Evolutionary conservation across 2,888 invertebrate genomes (phyloP), one percentile per base, ranked within the genome.

Genomic region (Pomacea canaliculata): DNA sequence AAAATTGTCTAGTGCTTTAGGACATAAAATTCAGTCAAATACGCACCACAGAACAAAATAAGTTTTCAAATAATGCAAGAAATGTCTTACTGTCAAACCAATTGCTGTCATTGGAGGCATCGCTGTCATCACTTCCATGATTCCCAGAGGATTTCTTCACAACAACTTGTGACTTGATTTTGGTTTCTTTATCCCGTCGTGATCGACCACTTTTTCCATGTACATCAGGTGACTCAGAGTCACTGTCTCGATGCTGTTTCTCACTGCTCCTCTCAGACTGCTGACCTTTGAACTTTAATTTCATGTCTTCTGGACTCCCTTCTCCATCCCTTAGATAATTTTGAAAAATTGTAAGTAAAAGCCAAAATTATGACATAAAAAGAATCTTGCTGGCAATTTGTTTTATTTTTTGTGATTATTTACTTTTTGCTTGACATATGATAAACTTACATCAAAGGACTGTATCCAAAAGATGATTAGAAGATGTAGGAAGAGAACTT

Each of bases 281-380:
- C 16, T 76, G 79, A 67, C 80, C 73, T 78, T 86, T 86, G n/a
- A 84, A 82, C 51, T 84, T 83, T 23, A 85, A 78, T 46, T 85
- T 79, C 19, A 85, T 79, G 69, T 86, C 85, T 60, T 87, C 86
- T 16, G 85, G 81, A 70, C 84, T 84, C 10, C 84, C 83, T 65
- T 85, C 84, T 37, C 80, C 82, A 68, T 82, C 74, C 63, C 83
- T 82, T 67, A 68, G 77, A 70, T 12, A 73, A 37, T 37, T 37
- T 51, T 7, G 69, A 56, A 56, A 56, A 56, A 8, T 56, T 56
- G 51, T 56, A 4, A 56, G 51, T 7, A 37, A 37, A 56, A 13
- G 51, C 51, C 8, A 16, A 16, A 56, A 10, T 16, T 16, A 56
- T 56, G 16, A 1, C 51, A 56, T 16, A 56, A 56, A 10, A 56